A percentile compares a stretch with the other conserved stretches of the same genome.
Conservation (phyloP, 2,797 vertebrate species). For the Argyrosomus regius region DNA sequence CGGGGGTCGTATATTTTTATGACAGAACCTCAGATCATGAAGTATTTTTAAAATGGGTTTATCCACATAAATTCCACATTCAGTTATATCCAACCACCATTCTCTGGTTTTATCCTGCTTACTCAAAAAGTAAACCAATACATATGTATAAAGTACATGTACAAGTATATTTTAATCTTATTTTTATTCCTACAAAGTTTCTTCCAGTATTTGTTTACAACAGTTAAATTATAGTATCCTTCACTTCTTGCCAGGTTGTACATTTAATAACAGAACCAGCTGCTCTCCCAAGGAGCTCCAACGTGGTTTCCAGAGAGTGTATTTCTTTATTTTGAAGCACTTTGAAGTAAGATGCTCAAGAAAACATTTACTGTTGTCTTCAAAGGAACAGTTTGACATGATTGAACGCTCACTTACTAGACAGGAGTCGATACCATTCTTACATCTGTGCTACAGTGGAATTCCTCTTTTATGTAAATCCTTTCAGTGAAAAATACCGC, state of each 20-base stretch:
- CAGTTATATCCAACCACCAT: neutral
- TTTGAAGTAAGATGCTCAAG: neutral
- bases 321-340: neutral
- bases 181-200: neutral
- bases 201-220: too few species aligned
- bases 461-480: neutral
- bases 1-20: slow-evolving; percentile 30
- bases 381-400: neutral
- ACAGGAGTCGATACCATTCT: neutral
- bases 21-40: slow-evolving; percentile 6
- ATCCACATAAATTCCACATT: slow-evolving; percentile 7
- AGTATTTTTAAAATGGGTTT: slow-evolving; percentile 4
- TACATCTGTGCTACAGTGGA: neutral
- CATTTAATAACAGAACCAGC: neutral
- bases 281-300: neutral
- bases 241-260: neutral
- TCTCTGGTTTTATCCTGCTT: neutral
- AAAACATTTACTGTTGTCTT: neutral
- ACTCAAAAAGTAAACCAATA: neutral
- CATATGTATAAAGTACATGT: too few species aligned
- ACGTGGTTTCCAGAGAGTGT: neutral
- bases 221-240: too few species aligned
- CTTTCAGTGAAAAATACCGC: neutral
- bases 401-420: neutral
- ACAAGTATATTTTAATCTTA: too few species aligned